Conservation (phyloP, 1,140 invertebrate genomes). For the Harpegnathos saltator region DNA sequence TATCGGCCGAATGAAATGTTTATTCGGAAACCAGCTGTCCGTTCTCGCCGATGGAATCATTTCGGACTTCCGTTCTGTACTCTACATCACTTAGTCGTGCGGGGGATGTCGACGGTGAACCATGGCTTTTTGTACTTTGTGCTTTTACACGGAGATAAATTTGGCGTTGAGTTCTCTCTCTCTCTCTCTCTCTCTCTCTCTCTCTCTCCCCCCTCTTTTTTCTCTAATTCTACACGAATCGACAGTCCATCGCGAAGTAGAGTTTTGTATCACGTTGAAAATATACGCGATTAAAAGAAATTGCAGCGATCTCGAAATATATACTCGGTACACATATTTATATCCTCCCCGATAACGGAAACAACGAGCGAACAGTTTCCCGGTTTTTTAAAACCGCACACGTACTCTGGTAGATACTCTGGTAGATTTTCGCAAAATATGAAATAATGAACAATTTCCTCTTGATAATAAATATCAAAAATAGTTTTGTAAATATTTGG, state of each 20-base stretch:
- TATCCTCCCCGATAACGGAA: not conserved
- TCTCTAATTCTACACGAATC: not conserved
- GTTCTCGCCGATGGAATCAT: slow-evolving; percentile 49
- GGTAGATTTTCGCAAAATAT: not conserved
- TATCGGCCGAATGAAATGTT: slow-evolving; percentile 74
- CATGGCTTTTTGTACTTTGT: not conserved
- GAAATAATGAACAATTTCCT: not conserved
- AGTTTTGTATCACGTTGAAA: not conserved
- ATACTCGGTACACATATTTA: not conserved
- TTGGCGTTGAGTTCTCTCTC: not conserved
- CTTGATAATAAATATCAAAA: not conserved
- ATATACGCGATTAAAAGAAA: not conserved
- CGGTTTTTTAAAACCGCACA: not conserved
- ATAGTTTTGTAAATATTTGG: not conserved
- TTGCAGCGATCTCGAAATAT: not conserved
- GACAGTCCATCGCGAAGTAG: not conserved
- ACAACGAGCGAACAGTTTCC: not conserved
- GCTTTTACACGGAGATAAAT: not conserved
- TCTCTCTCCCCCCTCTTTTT: no score
- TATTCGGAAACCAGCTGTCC: slow-evolving; percentile 63
- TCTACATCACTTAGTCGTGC: not conserved
- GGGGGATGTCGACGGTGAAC: not conserved
- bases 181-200: no score
- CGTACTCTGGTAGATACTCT: not conserved
- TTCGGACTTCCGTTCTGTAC: slow-evolving; percentile 24